phyloP scores from a whole-genome alignment of 2,797 vertebrate species.

The Thamnophis elegans region DNA sequence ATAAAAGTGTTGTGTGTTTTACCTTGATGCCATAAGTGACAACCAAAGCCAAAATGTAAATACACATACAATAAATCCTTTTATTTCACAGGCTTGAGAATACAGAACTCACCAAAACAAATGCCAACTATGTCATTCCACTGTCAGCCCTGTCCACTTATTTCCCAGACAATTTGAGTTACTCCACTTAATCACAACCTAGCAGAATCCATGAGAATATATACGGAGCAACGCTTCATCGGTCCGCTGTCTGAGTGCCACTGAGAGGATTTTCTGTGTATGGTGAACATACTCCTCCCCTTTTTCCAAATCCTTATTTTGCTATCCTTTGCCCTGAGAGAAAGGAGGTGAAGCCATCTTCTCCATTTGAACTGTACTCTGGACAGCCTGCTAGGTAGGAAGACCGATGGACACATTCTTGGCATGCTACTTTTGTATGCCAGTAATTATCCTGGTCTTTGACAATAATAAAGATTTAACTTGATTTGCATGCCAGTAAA shows the following conservation, averaged over 20 bases:
- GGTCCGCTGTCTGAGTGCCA: neutral
- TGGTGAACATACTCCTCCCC: neutral
- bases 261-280: neutral
- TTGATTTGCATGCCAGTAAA: neutral
- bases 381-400: neutral
- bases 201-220: neutral
- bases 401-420: neutral
- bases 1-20: slow-evolving; percentile 11
- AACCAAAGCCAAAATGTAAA: slow-evolving; percentile 14
- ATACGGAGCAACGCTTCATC: neutral
- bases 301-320: neutral
- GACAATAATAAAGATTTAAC: neutral
- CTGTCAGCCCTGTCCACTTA: neutral
- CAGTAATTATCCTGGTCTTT: neutral
- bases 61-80: neutral
- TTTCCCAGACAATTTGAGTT: neutral
- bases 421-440: neutral
- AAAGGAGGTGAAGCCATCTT: neutral
- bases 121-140: slow-evolving; percentile 30
- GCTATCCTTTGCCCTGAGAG: neutral
- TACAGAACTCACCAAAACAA: neutral
- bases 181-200: neutral
- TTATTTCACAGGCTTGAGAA: slow-evolving; percentile 17
- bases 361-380: neutral
- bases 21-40: slow-evolving; percentile 9